These are phyloP conservation scores for Poeciliopsis occidentalis DNA, from an alignment of 2,113 vertebrate genomes.

Conservation along the genomic window DNA sequence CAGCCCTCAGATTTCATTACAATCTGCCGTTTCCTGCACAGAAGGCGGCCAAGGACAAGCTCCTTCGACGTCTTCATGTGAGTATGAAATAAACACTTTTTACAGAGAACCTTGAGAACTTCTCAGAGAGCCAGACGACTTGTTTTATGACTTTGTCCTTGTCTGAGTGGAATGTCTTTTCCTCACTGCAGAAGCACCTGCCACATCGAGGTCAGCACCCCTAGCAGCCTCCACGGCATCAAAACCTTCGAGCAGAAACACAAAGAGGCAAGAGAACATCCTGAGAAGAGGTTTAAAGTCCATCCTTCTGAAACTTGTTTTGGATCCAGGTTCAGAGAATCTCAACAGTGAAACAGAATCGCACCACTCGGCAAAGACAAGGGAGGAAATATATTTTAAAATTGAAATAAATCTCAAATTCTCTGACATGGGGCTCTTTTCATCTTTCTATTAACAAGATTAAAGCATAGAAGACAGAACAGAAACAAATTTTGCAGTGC, in stretches of 20 bases:
- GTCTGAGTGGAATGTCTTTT: slow-evolving; percentile 32
- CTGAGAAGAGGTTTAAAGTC: background rate
- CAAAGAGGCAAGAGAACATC: slow-evolving; percentile 29
- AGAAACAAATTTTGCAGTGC: background rate
- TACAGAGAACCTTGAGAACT: slow-evolving; percentile 49
- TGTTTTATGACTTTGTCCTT: slow-evolving; percentile 39
- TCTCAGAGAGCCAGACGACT: slow-evolving; percentile 11
- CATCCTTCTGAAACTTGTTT: background rate
- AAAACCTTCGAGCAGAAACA: slow-evolving; percentile 59
- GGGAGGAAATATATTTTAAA: background rate
- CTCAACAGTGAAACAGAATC: background rate
- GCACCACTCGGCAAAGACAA: background rate
- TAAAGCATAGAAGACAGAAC: background rate
- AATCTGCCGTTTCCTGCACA: slow-evolving; percentile 37
- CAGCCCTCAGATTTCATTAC: slow-evolving; percentile 17
- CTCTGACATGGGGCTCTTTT: background rate
- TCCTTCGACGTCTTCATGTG: slow-evolving; percentile 30
- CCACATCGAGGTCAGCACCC: slow-evolving; percentile 50
- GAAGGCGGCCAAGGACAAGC: slow-evolving; percentile 50
- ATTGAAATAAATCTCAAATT: background rate
- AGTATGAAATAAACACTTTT: slow-evolving; percentile 32
- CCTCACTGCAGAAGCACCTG: slow-evolving; percentile 33
- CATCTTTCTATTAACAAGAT: background rate
- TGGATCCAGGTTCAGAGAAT: background rate
- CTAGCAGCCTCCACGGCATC: slow-evolving; percentile 41